Evolutionary conservation across 2,797 vertebrate species (phyloP), one percentile per base, ranked within the genome.

Genomic region (Chiloscyllium punctatum): DNA sequence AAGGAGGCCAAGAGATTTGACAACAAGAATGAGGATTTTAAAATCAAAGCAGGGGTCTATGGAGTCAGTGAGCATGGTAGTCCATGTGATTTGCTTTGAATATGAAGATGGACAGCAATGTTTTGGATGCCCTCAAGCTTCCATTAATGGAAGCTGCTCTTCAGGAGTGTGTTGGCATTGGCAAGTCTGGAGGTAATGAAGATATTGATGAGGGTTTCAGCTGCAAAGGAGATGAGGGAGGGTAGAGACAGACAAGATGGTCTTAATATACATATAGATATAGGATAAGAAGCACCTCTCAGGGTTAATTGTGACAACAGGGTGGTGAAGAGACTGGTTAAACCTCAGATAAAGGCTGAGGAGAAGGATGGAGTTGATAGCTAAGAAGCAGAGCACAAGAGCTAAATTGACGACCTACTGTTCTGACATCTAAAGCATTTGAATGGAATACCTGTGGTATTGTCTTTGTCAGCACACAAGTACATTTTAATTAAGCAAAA

Each of bases 401-500:
- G n/a, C 62, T 7, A 25, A 37, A 9, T 37, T 92, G n/a, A 27
- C n/a, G 9, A 9, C 4, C 66, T 37, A 11, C 8, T 92, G 90
- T 25, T 42, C 27, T 37, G 66, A 92, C 96, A 53, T 48, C 96
- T 71, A 92, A 95, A 95, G 96, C 96, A 96, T 96, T 96, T 96
- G 62, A 84, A 92, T 57, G 68, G 84, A 95, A 96, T 95, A 57
- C 96, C 95, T 96, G 96, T 96, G 86, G 96, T 95, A n/a, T 90
- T 96, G 96, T 96, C 96, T 95, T 96, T 96, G 9, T 95, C 96
- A 97, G 96, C 96, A 95, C 97, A 98, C 98, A 97, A 98, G 97
- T 97, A 97, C 97, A 96, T 97, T 97, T 96, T 97, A 97, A 97
- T 62, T 62, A 96, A 97, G 96, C 48, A 53, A 98, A 98, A 84